Evolutionary conservation across 2,113 vertebrate genomes (phyloP).

Genomic region (Elanus axillaris): DNA sequence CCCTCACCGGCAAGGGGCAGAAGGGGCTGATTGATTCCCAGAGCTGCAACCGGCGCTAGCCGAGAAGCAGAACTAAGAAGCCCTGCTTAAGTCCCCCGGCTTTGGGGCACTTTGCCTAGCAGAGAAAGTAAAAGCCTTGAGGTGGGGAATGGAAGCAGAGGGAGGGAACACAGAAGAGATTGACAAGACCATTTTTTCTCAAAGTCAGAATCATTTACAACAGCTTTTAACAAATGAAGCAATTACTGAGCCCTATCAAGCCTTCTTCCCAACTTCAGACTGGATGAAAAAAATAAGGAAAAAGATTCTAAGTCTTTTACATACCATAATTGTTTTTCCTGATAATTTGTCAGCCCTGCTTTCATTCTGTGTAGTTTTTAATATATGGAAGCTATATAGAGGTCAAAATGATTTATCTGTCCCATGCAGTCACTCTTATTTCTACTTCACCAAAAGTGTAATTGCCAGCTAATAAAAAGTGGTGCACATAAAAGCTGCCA

Average conservation of each 20-base stretch:
- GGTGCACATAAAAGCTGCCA: not conserved
- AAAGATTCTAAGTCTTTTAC: not conserved
- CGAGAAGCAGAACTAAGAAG: not conserved
- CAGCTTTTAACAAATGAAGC: not conserved
- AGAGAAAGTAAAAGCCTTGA: conserved; percentile 17
- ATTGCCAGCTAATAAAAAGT: not conserved
- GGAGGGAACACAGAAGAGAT: not conserved
- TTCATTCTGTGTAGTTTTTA: not conserved
- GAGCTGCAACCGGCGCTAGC: not conserved
- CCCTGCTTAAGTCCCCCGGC: not conserved
- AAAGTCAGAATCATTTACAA: not conserved
- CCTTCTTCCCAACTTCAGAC: not conserved
- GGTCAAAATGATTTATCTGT: not conserved
- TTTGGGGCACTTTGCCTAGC: not conserved
- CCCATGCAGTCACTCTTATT: not conserved
- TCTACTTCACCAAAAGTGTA: not conserved
- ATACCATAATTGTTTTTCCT: not conserved
- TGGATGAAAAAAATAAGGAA: not conserved
- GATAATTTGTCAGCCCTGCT: not conserved
- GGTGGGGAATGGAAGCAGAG: not conserved
- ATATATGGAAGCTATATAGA: not conserved
- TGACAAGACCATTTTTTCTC: not conserved
- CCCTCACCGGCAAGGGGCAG: not conserved
- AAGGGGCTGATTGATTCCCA: not conserved
- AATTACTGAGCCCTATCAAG: not conserved